These are phyloP conservation scores for Brachypodius melanocephalos DNA, from an alignment of 2,113 vertebrate species.

Conservation along the genomic window DNA sequence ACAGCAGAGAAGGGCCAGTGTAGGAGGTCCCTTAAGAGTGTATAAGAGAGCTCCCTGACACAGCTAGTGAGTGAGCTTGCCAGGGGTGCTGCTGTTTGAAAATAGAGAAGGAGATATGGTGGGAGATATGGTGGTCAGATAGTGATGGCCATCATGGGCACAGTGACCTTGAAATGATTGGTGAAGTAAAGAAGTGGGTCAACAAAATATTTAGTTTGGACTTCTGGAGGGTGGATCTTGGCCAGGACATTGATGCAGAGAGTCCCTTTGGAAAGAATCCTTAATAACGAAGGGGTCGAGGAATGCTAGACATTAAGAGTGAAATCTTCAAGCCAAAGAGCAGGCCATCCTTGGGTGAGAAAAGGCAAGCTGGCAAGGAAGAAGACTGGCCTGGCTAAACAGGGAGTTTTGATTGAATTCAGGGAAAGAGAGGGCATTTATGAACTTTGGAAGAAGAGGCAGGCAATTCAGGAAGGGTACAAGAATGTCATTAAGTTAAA, in stretches of 20 bases:
- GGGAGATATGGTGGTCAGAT: background rate
- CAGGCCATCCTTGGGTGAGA: background rate
- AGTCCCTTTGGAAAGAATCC: background rate
- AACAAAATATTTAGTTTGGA: background rate
- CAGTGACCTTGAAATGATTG: background rate
- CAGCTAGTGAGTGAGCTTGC: background rate
- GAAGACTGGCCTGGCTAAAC: background rate
- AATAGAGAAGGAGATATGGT: fast-evolving
- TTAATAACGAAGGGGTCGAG: fast-evolving
- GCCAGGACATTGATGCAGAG: background rate
- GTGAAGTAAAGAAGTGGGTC: background rate
- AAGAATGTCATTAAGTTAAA: background rate
- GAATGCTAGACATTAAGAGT: background rate
- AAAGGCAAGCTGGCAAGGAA: background rate
- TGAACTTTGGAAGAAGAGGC: background rate
- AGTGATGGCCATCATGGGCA: fast-evolving
- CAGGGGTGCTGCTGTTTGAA: background rate
- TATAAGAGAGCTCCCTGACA: background rate
- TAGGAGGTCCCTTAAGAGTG: background rate
- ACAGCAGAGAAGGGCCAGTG: background rate
- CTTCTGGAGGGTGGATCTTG: background rate
- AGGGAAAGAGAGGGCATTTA: background rate
- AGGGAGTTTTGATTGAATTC: background rate
- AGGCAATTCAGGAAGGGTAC: background rate
- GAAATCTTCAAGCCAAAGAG: background rate